Evolutionary conservation across 2,113 vertebrate species (phyloP), one percentile per base, ranked within the genome.

Genomic region (Salvelinus alpinus): DNA sequence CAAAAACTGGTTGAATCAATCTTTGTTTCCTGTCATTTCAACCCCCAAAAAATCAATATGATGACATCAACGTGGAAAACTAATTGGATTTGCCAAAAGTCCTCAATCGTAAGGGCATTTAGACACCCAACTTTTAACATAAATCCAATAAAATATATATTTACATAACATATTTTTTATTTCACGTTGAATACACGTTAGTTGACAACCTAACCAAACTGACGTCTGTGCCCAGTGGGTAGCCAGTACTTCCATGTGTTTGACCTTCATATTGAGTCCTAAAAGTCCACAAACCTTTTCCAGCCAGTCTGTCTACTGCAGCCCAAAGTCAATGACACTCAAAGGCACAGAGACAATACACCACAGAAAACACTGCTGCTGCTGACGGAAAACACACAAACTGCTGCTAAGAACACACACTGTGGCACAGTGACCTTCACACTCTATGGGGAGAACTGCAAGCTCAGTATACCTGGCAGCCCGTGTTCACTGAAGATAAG

Each of bases 401-500:
- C 64, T 8, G 8, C n/a, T 74, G 7, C 38, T 51, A 47, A 57
- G 1, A 69, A 65, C 25, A 71, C 31, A 44, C 34, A n/a, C 24
- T 12, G 9, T 25, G 9, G 11, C 16, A 76, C 64, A 70, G 65
- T 87, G 82, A 88, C 89, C 87, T 89, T 89, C 87, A 86, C 54
- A 38, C 31, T 75, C 44, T 14, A 70, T 13, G 20, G 62, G 29
- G 8, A 74, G 76, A 74, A 44, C 73, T 11, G 72, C 9, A 64
- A 68, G 24, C 2, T 71, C 20, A 31, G 65, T 71, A 47, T 44
- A 73, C 74, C 74, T 69, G 71, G 57, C 68, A 57, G 14, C 59
- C 20, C 20, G 4, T n/a, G n/a, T 62, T 5, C 20, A n/a, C 59
- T 16, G 59, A 5, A 62, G n/a, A 3, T 62, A 9, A 62, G 18